These are phyloP conservation scores for Amphipyra berbera DNA, from an alignment of 2,888 invertebrate species.

Conservation along the genomic window DNA sequence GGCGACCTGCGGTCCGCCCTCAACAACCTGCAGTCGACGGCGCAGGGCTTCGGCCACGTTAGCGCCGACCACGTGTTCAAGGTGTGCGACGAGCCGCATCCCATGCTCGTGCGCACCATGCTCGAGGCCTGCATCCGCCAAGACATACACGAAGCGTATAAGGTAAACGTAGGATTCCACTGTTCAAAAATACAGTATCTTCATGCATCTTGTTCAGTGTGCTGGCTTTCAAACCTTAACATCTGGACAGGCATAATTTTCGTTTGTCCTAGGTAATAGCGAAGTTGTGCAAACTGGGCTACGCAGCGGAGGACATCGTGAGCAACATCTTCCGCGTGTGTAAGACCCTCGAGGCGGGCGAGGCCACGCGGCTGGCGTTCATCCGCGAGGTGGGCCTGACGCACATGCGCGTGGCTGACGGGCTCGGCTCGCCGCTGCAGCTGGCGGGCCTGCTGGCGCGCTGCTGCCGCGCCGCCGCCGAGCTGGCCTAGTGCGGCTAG, in stretches of 20 bases:
- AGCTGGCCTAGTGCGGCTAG: slow-evolving; percentile 70
- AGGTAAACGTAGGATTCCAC: slow-evolving; percentile 69
- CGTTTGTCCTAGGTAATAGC: slow-evolving; percentile 91
- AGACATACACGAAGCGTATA: slow-evolving; percentile 96
- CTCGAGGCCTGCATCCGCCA: slow-evolving; percentile 94
- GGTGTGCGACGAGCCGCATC: slow-evolving; percentile 99
- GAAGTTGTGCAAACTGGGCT: slow-evolving; percentile 97
- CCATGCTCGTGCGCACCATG: slow-evolving; percentile 97
- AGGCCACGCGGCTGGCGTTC: slow-evolving; percentile 95
- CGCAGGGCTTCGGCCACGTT: slow-evolving; percentile 96
- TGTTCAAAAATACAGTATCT: neutral
- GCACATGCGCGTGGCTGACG: slow-evolving; percentile 97
- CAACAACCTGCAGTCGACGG: slow-evolving; percentile 98
- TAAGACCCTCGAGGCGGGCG: slow-evolving; percentile 95
- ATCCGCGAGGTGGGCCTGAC: slow-evolving; percentile 97
- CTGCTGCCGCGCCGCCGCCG: slow-evolving; percentile 90
- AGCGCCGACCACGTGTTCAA: slow-evolving; percentile 98
- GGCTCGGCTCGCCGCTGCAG: slow-evolving; percentile 96
- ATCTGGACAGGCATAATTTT: neutral
- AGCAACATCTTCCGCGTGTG: slow-evolving; percentile 98
- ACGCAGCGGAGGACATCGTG: slow-evolving; percentile 99
- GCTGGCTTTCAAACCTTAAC: neutral
- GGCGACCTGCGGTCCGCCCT: slow-evolving; percentile 99
- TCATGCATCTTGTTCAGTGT: neutral
- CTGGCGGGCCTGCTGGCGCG: slow-evolving; percentile 96